Evolutionary conservation across 2,888 invertebrate genomes (phyloP).

Genomic region (Macrophya alboannulata): DNA sequence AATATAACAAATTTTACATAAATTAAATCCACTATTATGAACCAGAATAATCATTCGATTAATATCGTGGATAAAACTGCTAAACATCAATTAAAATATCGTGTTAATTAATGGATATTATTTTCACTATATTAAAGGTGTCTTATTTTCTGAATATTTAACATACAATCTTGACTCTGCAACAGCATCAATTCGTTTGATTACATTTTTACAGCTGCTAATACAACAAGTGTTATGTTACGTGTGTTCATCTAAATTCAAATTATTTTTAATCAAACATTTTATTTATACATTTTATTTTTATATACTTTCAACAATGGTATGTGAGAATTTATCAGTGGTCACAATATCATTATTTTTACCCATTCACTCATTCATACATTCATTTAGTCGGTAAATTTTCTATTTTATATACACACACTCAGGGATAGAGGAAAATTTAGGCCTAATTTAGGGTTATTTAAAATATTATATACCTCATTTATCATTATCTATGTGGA

Average conservation of each 20-base stretch:
- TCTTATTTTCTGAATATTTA: slow-evolving; percentile 3
- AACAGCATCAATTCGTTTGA: slow-evolving; percentile 34
- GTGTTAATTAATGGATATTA: slow-evolving; percentile 39
- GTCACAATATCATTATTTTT: slow-evolving; percentile 56
- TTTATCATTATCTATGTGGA: background rate
- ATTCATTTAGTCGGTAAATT: background rate
- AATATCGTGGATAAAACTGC: background rate
- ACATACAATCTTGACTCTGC: slow-evolving; percentile 62
- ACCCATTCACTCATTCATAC: background rate
- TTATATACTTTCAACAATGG: slow-evolving; percentile 14
- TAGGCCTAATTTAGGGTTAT: background rate
- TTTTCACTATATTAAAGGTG: slow-evolving; percentile 21
- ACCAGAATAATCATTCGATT: background rate
- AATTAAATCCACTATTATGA: slow-evolving; percentile 9
- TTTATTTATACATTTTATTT: background rate
- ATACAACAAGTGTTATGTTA: background rate
- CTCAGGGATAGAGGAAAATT: background rate
- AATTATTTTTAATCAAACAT: background rate
- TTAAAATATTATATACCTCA: background rate
- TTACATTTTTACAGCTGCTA: slow-evolving; percentile 35
- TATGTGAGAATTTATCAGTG: slow-evolving; percentile 57
- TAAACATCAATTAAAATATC: slow-evolving; percentile 2
- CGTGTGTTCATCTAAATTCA: background rate
- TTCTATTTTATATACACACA: background rate
- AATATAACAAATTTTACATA: slow-evolving; percentile 55